A percentile compares a stretch with the other conserved stretches of the same genome.
Evolutionary conservation across 1,140 invertebrate genomes (phyloP).

Genomic region (Drosophila rufa): DNA sequence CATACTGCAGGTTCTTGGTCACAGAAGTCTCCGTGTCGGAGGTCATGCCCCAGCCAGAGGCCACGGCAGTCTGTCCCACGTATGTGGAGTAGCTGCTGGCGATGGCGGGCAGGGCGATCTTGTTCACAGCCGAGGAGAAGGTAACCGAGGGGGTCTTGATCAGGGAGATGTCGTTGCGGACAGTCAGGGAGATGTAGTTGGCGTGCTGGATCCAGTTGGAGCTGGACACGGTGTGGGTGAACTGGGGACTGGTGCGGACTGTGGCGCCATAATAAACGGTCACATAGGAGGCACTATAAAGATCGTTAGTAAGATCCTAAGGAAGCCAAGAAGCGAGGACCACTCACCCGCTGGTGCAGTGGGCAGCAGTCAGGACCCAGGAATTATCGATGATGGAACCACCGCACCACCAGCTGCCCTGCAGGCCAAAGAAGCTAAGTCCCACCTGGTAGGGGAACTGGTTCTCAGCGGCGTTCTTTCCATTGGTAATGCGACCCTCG

Average conservation of each 20-base stretch:
- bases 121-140: conserved; percentile 31
- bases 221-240: conserved; percentile 40
- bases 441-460: conserved; percentile 87
- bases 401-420: conserved; percentile 85
- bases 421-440: conserved; percentile 74
- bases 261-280: conserved; percentile 50
- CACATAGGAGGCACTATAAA: conserved; percentile 30
- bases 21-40: conserved; percentile 17
- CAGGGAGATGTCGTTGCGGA: conserved; percentile 49
- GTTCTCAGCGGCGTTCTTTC: conserved; percentile 63
- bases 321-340: not conserved
- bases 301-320: not conserved
- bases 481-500: conserved; percentile 77
- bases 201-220: conserved; percentile 51
- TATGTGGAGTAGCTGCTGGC: conserved; percentile 31
- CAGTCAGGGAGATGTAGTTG: conserved; percentile 21
- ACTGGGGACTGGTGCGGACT: conserved; percentile 42
- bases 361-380: conserved; percentile 87
- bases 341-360: conserved; percentile 84
- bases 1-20: conserved; percentile 27
- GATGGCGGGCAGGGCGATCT: conserved; percentile 32
- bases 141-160: conserved; percentile 32
- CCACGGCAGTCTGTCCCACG: conserved; percentile 37
- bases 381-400: conserved; percentile 86
- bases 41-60: conserved; percentile 49